Conservation (phyloP, 2,113 vertebrate species). For the Atrichornis clamosus region DNA sequence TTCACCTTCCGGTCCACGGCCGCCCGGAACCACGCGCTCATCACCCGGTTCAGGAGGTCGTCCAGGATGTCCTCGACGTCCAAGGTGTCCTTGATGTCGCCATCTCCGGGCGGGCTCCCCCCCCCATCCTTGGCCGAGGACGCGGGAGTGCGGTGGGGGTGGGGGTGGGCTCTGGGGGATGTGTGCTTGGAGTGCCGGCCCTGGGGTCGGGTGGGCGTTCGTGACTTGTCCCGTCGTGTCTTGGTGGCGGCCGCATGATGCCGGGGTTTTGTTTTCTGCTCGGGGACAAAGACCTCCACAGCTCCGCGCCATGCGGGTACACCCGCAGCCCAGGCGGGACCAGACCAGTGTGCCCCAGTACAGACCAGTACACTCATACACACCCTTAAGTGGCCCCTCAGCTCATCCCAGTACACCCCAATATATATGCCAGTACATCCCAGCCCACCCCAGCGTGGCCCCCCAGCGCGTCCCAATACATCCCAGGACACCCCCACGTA, state of each 20-base stretch:
- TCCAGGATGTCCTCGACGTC: constrained; percentile 69
- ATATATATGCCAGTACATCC: neutral
- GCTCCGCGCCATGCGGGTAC: too few relatives aligned
- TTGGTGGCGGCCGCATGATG: too few relatives aligned
- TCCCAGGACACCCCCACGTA: rapidly evolving
- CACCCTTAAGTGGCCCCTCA: neutral
- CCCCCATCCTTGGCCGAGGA: neutral
- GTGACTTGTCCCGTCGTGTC: rapidly evolving
- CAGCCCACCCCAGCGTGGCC: rapidly evolving
- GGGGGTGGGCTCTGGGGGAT: rapidly evolving
- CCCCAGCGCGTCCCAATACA: too few relatives aligned
- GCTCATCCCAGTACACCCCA: too few relatives aligned
- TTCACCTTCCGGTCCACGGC: constrained; percentile 47
- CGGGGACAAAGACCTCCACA: neutral
- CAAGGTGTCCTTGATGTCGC: neutral
- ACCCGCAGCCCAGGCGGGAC: neutral
- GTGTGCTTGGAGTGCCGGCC: rapidly evolving
- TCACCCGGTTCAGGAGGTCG: constrained; percentile 63
- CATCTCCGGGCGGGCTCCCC: neutral
- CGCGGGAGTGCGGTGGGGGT: rapidly evolving
- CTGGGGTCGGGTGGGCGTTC: rapidly evolving
- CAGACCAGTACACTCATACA: rapidly evolving
- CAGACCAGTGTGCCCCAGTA: neutral
- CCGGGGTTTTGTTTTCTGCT: neutral
- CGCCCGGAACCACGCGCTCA: constrained; percentile 61